Evolutionary conservation across 2,888 invertebrate genomes (phyloP).

Genomic region (Catonia carolina): DNA sequence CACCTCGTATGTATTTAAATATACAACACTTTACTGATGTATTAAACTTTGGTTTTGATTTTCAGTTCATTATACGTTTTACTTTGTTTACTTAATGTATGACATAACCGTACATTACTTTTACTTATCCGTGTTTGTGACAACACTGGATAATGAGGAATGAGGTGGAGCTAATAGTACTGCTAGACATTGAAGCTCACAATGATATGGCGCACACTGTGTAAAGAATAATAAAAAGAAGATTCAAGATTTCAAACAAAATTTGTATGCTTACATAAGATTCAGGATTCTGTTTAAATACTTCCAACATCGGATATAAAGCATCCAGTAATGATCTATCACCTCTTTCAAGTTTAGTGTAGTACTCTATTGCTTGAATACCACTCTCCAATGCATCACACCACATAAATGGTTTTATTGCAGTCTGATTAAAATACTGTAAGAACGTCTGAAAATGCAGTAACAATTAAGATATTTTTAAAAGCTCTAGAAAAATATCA

Average conservation of each 20-base stretch:
- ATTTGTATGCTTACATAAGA: neutral
- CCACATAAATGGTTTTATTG: conserved; percentile 9
- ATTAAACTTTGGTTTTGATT: too few species aligned
- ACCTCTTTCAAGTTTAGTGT: conserved; percentile 6
- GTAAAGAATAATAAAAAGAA: neutral
- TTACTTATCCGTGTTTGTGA: too few species aligned
- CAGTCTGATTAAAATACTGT: neutral
- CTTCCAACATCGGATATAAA: conserved; percentile 18
- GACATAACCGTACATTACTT: too few species aligned
- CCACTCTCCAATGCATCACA: conserved; percentile 6
- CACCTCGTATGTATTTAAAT: too few species aligned
- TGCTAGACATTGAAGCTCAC: too few species aligned
- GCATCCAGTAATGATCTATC: conserved; percentile 19
- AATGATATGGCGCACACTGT: too few species aligned
- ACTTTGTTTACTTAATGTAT: too few species aligned
- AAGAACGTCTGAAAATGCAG: conserved; percentile 11
- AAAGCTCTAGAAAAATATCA: neutral
- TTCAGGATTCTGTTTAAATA: neutral
- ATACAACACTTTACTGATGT: too few species aligned
- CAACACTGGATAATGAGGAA: too few species aligned
- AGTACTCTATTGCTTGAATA: conserved; percentile 7
- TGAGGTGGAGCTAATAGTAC: too few species aligned
- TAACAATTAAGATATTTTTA: neutral
- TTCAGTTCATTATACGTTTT: too few species aligned
- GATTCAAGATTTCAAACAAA: neutral